Percentiles rank a stretch among this genome's conserved stretches.
Conservation (phyloP, 1,140 invertebrate genomes). For the Pseudomyrmex dendroicus region DNA sequence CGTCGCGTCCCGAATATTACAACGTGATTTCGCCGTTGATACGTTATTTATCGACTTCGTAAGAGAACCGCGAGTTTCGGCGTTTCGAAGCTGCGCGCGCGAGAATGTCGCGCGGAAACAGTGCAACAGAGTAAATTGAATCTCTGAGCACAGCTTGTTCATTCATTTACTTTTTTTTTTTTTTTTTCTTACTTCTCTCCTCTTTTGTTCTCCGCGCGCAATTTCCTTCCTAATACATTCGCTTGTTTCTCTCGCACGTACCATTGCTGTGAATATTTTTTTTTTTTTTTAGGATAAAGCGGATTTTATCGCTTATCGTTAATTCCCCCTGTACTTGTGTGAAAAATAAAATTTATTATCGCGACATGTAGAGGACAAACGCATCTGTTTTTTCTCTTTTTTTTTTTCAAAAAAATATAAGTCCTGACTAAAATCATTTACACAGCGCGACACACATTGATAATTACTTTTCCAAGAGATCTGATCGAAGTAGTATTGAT, state of each 20-base stretch:
- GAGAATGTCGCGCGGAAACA: constrained; percentile 43
- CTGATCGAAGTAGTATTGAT: no score
- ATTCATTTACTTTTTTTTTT: constrained; percentile 22
- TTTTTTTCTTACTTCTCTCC: no score
- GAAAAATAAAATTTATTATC: no score
- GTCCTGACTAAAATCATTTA: no score
- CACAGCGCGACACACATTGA: no score
- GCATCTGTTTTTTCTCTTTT: no score
- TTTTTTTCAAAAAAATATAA: no score
- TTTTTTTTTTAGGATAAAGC: neutral
- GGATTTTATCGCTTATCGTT: constrained; percentile 18
- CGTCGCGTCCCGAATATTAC: constrained; percentile 52
- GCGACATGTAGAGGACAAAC: no score
- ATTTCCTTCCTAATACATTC: neutral
- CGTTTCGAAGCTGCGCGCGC: neutral
- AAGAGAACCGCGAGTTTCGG: constrained; percentile 7
- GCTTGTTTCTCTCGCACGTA: constrained; percentile 18
- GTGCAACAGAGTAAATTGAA: constrained; percentile 22
- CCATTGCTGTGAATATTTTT: neutral
- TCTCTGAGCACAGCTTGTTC: constrained; percentile 19
- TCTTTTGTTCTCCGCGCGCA: no score
- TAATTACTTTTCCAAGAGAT: no score
- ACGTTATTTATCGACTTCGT: constrained; percentile 69
- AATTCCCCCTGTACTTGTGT: neutral
- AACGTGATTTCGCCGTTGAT: constrained; percentile 53